Evolutionary conservation across 2,888 invertebrate species (phyloP), one percentile per base, ranked within the genome.

Genomic region (Abrostola triplasia): DNA sequence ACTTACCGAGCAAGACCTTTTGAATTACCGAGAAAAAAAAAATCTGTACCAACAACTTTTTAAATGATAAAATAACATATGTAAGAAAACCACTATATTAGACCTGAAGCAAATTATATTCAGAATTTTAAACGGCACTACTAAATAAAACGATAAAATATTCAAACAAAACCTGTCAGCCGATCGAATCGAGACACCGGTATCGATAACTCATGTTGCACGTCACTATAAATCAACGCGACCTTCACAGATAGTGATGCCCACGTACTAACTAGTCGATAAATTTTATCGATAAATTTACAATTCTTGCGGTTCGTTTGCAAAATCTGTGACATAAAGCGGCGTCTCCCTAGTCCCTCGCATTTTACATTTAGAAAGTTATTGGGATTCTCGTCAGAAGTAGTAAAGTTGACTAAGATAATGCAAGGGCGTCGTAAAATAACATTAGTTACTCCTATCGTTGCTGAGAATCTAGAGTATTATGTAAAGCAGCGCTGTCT

Each of bases 211-310:
- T 94, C 92, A 92, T 86, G 86, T 73, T 73, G 83, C 79, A 84
- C 92, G 91, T 92, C 93, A 89, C 89, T 91, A 92, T 93, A 94
- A 93, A 93, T 94, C 94, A 92, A 86, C 80, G 80, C 80, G 85
- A 87, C 85, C 89, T 88, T 88, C 83, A 83, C 83, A 81, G 90
- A 90, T 93, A 94, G 93, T 92, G 93, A 90, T 93, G 94, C 92
- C 93, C 93, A 92, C 93, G 91, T 91, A 83, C 76, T 87, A 88
- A 89, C 88, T 87, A 86, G 84, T 90, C 93, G 90, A 92, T 93
- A 92, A 91, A 92, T 90, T 90, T 86, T 81, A 82, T 79, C 79
- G 81, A 79, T 79, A 79, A 87, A 86, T 84, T 77, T 70, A 79
- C 72, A 81, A 84, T 84, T 84, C 71, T 76, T 72, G 81, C 72